Base-by-base conservation (phyloP, 23 tunicate species). In the Phallusia fumigata region DNA sequence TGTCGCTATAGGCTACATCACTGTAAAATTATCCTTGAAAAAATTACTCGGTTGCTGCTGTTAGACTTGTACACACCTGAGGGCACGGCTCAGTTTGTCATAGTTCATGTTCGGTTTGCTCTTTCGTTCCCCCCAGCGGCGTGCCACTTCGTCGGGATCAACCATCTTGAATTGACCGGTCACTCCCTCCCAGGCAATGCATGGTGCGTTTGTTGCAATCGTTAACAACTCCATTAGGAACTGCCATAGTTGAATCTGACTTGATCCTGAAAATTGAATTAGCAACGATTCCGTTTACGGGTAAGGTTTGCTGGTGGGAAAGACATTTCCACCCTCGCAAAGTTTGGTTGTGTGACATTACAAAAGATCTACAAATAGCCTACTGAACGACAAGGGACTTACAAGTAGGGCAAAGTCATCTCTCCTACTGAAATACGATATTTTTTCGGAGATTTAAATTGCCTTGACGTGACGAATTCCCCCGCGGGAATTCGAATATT, bases 81-180 rank as follows among this genome's bases (percentile, higher is more conserved):
- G 51, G 33, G 99, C 97, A 32, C 97, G 76, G 44, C 94, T 88
- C 33, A 91, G 85, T 79, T 96, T 96, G 53, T 93, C 99, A 80
- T 96, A 96, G 78, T 91, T 96, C 99, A 96, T 95, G 73, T 95
- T 95, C 18, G 99, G 99, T 85, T 96, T 96, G 87, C 91, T 93
- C 82, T 96, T 96, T 49, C 99, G 90, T 50, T 96, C 94, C 44
- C 99, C 99, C 99, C 99, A 96, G 65, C 96, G 80, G 31, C 99
- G 85, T 1, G 99, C 99, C 19, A 95, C 99, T 73, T 95, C 99
- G 53, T 95, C 99, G 19, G 99, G 99, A 77, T 95, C 99, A 0
- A 89, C 96, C 99, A 96, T 96, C 58, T 93, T 93, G 78, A 96
- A 96, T 52, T 96, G 97, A 47, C 99, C 99, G 58, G 96, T 93